Base-by-base conservation (phyloP, 2,113 vertebrate species). In the Asarcornis scutulata region DNA sequence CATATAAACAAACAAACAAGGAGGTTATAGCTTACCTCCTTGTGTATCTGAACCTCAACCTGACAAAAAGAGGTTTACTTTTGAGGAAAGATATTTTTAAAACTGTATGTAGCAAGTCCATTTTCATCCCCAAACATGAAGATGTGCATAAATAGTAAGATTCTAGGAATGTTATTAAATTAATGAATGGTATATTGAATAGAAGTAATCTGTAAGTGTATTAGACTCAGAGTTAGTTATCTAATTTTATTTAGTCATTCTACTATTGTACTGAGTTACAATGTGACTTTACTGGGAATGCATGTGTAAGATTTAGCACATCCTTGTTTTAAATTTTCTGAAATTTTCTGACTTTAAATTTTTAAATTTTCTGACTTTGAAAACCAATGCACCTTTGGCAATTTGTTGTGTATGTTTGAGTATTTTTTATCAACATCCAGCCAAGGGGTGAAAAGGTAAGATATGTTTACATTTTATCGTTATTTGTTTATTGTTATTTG, bases 81-180 rank as follows among this genome's bases (percentile, higher is more conserved):
- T 72, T 77, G 20, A 62, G 29, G 38, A 76, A 77, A 66, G 4
- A 17, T 5, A 7, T 64, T 63, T 32, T 11, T 4, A 34, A 60
- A 40, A 36, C 2, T 7, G 2, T 12, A 0, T 2, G 2, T 71
- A 46, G 58, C 0, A 34, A 60, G 67, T 11, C 1, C 13, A 4
- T 48, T 79, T 82, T 93, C 22, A n/a, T 7, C 16, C 15, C 17
- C 36, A 63, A 81, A 77, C 93, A 34, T 2, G 1, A 3, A 42
- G 9, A 67, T 7, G 0, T 23, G 48, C 8, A 67, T 13, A 71
- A 77, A 42, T 13, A 74, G 8, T 7, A 67, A 67, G 11, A 86
- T 58, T 12, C 6, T 42, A 76, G 68, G 23, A 56, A 31, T 34
- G 8, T 22, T 79, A 13, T 22, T 58, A 9, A 58, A 73, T 63